Percentiles rank a stretch among this genome's conserved stretches.
Conservation (phyloP, 2,797 vertebrate species). For the Amphiprion clarkii region DNA sequence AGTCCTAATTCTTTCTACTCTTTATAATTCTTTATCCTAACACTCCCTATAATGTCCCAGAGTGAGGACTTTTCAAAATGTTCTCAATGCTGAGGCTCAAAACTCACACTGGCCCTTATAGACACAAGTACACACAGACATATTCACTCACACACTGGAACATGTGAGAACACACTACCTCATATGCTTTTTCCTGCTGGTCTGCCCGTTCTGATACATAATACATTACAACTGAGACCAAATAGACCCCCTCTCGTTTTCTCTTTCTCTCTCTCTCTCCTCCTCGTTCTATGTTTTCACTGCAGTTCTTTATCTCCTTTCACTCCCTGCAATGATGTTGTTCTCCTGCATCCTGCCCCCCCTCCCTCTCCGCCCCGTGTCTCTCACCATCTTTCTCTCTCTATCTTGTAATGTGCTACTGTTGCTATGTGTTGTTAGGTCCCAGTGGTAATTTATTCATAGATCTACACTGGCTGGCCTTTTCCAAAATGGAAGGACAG, state of each 20-base stretch:
- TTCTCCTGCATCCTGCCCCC: constrained; percentile 15
- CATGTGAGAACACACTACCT: constrained; percentile 51
- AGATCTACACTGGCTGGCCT: constrained; percentile 28
- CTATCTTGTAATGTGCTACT: constrained; percentile 29
- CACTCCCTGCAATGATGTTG: constrained; percentile 24
- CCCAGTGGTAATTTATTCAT: constrained; percentile 65
- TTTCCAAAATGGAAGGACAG: constrained; percentile 45
- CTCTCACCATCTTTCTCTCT: constrained; percentile 22
- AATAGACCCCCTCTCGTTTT: constrained; percentile 30
- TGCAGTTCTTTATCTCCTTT: constrained; percentile 27
- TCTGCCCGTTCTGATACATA: constrained; percentile 75
- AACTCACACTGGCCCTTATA: background rate
- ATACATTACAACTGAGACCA: constrained; percentile 79
- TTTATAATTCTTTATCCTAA: background rate
- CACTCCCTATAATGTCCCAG: background rate
- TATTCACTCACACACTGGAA: constrained; percentile 28
- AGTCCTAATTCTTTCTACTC: background rate
- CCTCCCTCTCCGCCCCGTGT: constrained; percentile 3
- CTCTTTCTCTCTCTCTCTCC: background rate
- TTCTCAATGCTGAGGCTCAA: background rate
- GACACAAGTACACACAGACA: constrained; percentile 6
- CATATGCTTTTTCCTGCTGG: constrained; percentile 67
- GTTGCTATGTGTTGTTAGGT: constrained; percentile 41
- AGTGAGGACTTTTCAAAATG: background rate
- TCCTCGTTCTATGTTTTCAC: constrained; percentile 26